Percentiles rank a stretch among this genome's conserved stretches.
Evolutionary conservation across 2,888 invertebrate genomes (phyloP).

Genomic region (Rhagonycha fulva): DNA sequence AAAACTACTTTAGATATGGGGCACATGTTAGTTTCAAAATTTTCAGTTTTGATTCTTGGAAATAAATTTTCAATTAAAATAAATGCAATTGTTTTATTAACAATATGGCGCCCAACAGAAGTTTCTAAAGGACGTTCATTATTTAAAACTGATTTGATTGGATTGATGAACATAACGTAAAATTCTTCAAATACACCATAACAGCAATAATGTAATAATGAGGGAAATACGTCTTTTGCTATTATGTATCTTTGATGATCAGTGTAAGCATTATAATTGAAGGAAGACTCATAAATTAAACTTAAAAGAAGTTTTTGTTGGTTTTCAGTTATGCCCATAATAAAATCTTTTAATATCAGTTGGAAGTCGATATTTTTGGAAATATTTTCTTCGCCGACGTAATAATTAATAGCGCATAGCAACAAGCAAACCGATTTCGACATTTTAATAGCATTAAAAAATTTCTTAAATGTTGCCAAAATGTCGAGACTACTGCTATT

Average conservation of each 20-base stretch:
- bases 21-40: conserved; percentile 40
- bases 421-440: conserved; percentile 37
- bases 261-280: conserved; percentile 17
- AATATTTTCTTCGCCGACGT: conserved; percentile 25
- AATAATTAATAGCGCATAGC: conserved; percentile 37
- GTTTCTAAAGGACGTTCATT: neutral
- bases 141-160: conserved; percentile 1
- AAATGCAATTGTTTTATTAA: conserved; percentile 38
- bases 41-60: conserved; percentile 41
- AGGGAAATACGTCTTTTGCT: conserved; percentile 35
- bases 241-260: conserved; percentile 37
- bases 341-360: conserved; percentile 33
- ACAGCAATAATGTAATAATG: conserved; percentile 40
- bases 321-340: conserved; percentile 23
- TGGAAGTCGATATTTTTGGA: conserved; percentile 30
- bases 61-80: conserved; percentile 48
- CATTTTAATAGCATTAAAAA: conserved; percentile 25
- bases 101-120: conserved; percentile 20
- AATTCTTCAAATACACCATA: conserved; percentile 44
- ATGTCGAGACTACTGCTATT: neutral
- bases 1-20: conserved; percentile 44
- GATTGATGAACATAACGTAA: conserved; percentile 39
- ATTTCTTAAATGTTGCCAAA: conserved; percentile 27
- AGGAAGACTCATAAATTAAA: conserved; percentile 33
- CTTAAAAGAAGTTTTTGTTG: conserved; percentile 35